Evolutionary conservation across 2,888 invertebrate genomes (phyloP).

Genomic region (Patella caerulea): DNA sequence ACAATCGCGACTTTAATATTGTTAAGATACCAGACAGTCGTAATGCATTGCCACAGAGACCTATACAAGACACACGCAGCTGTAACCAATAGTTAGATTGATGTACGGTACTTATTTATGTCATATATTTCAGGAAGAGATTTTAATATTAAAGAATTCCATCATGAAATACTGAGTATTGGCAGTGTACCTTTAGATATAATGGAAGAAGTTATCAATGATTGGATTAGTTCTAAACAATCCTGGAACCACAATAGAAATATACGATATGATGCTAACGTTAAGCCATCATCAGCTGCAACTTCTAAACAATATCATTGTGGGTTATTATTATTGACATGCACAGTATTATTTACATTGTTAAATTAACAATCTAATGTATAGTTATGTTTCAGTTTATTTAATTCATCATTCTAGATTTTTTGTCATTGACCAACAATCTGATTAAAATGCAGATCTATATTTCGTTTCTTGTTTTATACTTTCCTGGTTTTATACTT

Average conservation of each 20-base stretch:
- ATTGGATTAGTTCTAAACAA: slow-evolving; percentile 42
- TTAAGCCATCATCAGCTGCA: neutral
- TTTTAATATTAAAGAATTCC: slow-evolving; percentile 66
- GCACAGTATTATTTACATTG: no score
- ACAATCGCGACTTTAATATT: no score
- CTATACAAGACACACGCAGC: neutral
- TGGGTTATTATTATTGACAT: no score
- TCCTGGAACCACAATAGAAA: slow-evolving; percentile 5
- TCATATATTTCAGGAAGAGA: slow-evolving; percentile 38
- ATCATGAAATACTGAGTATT: slow-evolving; percentile 60
- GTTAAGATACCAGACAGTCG: neutral
- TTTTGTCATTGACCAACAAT: no score
- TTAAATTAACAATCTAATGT: no score
- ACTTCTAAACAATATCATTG: no score
- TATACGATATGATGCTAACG: neutral
- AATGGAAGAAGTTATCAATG: slow-evolving; percentile 53
- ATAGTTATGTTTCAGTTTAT: no score
- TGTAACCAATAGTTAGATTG: neutral
- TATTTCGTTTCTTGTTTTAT: no score
- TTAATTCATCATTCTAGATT: no score
- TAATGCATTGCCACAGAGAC: neutral
- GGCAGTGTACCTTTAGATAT: slow-evolving; percentile 60
- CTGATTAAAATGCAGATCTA: no score
- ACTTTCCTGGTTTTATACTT: no score
- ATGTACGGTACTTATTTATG: neutral